phyloP scores from a whole-genome alignment of 2,888 invertebrate species.

The Tipula vernalis region DNA sequence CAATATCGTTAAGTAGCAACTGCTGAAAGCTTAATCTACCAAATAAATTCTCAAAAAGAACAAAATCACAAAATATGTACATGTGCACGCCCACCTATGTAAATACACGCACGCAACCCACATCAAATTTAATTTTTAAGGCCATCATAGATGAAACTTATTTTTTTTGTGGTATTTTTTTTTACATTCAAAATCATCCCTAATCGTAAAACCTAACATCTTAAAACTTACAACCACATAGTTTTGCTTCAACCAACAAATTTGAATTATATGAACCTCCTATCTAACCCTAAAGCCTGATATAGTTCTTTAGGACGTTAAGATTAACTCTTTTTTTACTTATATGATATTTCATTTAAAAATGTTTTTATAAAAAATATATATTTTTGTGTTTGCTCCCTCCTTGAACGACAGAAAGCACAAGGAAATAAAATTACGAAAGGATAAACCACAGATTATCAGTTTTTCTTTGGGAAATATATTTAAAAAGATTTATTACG shows the following conservation, averaged over 20 bases:
- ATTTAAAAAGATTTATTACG: background rate
- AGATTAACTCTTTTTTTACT: background rate
- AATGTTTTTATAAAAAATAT: background rate
- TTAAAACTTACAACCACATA: background rate
- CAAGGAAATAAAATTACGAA: background rate
- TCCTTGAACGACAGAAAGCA: background rate
- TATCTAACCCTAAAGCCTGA: background rate
- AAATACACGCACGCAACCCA: background rate
- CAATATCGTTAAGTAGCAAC: too few relatives aligned
- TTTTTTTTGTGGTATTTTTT: background rate
- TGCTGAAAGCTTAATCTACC: too few relatives aligned
- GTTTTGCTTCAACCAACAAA: background rate
- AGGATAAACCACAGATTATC: slow-evolving; percentile 4
- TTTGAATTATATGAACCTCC: background rate
- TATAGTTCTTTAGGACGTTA: background rate
- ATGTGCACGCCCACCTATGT: too few relatives aligned
- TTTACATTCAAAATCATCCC: background rate
- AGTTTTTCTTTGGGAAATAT: background rate
- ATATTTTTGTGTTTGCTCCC: background rate
- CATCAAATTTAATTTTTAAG: background rate
- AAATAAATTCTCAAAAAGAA: too few relatives aligned
- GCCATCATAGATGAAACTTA: background rate
- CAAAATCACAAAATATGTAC: too few relatives aligned
- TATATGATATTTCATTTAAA: too few relatives aligned
- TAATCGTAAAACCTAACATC: background rate